phyloP scores from a whole-genome alignment of 2,888 invertebrate species.

The Eupithecia centaureata region DNA sequence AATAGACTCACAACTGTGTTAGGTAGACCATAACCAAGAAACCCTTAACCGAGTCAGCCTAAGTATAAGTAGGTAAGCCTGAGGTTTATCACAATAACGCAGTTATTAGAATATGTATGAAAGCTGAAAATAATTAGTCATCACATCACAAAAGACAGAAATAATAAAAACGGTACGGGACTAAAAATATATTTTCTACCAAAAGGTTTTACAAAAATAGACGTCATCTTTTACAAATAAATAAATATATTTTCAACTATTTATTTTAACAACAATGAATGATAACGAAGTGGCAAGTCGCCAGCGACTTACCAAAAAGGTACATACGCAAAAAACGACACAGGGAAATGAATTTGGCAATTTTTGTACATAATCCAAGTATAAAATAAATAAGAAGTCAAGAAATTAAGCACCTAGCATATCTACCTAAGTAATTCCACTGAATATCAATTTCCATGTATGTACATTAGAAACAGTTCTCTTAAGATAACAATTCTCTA shows the following conservation, averaged over 20 bases:
- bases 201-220: conserved; percentile 63
- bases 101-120: not conserved
- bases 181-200: conserved; percentile 52
- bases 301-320: conserved; percentile 15
- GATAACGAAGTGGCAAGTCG: conserved; percentile 20
- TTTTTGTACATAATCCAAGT: not conserved
- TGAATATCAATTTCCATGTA: not conserved
- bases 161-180: conserved; percentile 40
- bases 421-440: not conserved
- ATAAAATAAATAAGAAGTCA: not conserved
- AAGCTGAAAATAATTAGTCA: conserved; percentile 6
- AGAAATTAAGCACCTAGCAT: not conserved
- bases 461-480: not conserved
- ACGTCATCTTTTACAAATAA: conserved; percentile 47
- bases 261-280: conserved; percentile 14
- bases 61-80: not conserved
- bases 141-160: conserved; percentile 25
- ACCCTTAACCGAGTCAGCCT: not conserved
- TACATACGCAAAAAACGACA: not conserved
- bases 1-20: not conserved
- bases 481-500: conserved; percentile 1
- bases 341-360: conserved; percentile 22
- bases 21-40: not conserved
- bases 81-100: not conserved
- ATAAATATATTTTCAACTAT: conserved; percentile 44